Conservation (phyloP, 2,113 vertebrate genomes). For the Acrocephalus arundinaceus region DNA sequence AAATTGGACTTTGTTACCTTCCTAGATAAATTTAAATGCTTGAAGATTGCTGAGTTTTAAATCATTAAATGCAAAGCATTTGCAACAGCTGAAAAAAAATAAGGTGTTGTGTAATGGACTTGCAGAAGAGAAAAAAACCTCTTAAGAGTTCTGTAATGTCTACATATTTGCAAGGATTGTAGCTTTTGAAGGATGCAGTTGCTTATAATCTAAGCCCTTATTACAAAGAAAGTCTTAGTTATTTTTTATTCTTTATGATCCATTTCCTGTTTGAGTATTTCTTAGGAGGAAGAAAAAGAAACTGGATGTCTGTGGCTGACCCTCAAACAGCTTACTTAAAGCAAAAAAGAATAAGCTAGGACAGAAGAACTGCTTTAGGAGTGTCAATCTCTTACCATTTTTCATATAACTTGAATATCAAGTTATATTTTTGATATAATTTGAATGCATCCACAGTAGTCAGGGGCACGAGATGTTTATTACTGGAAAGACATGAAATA, state of each 20-base stretch:
- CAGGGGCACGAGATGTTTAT: neutral
- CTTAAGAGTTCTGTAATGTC: neutral
- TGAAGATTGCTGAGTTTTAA: neutral
- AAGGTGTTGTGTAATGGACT: neutral
- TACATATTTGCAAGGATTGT: neutral
- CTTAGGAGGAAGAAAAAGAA: slow-evolving; percentile 1
- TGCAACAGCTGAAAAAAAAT: neutral
- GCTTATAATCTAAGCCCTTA: neutral
- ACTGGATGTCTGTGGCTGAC: neutral
- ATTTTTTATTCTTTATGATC: slow-evolving; percentile 5
- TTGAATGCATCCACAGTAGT: neutral
- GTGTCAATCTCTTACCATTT: neutral
- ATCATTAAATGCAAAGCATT: neutral
- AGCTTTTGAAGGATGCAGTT: neutral
- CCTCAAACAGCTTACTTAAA: neutral
- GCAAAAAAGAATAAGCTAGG: neutral
- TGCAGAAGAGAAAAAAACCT: neutral
- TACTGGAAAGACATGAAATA: neutral
- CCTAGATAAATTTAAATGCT: neutral
- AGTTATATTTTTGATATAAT: neutral
- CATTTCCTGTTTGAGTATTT: neutral
- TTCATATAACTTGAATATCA: neutral
- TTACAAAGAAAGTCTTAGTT: neutral
- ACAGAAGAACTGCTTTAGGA: neutral
- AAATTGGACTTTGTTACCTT: neutral